phyloP scores from a whole-genome alignment of 2,888 invertebrate genomes.

The Ceramica pisi region DNA sequence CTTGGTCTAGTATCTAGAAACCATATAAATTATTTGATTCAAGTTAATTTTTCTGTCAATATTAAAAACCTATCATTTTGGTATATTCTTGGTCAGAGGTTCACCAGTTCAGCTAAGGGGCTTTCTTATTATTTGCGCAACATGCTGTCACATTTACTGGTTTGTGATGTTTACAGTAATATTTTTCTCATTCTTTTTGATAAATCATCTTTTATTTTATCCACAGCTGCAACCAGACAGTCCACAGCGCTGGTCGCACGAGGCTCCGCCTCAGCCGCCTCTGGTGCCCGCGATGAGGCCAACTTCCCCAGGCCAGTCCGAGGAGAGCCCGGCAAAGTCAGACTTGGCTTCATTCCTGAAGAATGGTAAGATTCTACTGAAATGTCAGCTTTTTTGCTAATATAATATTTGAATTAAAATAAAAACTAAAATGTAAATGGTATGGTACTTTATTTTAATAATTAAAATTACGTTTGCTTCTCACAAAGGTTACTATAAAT shows the following conservation, averaged over 20 bases:
- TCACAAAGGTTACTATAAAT: too few species aligned
- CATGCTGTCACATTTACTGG: not conserved
- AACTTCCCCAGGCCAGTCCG: constrained; percentile 94
- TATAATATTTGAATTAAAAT: too few species aligned
- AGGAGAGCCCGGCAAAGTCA: constrained; percentile 94
- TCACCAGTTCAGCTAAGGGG: too few species aligned
- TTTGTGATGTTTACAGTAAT: too few species aligned
- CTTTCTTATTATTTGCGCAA: too few species aligned
- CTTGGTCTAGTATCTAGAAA: not conserved
- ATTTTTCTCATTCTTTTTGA: not conserved
- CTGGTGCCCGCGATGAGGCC: constrained; percentile 92
- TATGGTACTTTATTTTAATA: too few species aligned
- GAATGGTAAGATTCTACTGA: constrained; percentile 92
- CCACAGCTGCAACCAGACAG: constrained; percentile 86
- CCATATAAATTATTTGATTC: not conserved
- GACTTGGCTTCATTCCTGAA: constrained; percentile 97
- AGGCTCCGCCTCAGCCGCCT: constrained; percentile 85
- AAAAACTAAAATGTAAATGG: too few species aligned
- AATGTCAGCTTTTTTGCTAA: too few species aligned
- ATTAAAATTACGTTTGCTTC: too few species aligned
- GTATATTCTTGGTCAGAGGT: not conserved
- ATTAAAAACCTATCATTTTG: not conserved
- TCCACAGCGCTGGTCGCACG: constrained; percentile 89
- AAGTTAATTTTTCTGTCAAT: not conserved
- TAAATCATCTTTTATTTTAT: not conserved